Percentiles rank a stretch among this genome's conserved stretches.
phyloP scores from a whole-genome alignment of 2,113 vertebrate genomes.

The Haemorhous mexicanus region DNA sequence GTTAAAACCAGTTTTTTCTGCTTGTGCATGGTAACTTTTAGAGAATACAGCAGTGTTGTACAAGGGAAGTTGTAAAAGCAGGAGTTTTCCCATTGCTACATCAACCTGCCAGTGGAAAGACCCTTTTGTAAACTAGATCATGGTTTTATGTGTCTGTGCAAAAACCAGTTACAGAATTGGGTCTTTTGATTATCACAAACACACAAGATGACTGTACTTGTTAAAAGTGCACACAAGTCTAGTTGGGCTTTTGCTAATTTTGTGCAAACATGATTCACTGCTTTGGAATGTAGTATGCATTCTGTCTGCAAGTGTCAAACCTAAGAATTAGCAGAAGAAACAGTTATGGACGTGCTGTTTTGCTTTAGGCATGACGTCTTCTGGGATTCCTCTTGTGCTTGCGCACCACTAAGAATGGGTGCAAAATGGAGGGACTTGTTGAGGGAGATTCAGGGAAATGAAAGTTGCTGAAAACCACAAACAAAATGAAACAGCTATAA shows the following conservation, averaged over 20 bases:
- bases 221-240: background rate
- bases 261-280: background rate
- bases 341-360: background rate
- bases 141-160: background rate
- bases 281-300: background rate
- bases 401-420: background rate
- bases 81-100: background rate
- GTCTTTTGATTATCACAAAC: background rate
- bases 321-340: background rate
- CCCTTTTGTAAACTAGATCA: background rate
- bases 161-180: background rate
- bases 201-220: background rate
- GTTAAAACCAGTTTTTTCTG: background rate
- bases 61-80: background rate
- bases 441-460: background rate
- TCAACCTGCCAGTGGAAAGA: background rate
- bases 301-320: background rate
- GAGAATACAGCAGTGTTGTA: background rate
- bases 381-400: background rate
- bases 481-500: background rate
- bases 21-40: background rate
- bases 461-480: background rate
- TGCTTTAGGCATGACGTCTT: background rate
- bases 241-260: background rate
- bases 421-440: background rate